These are phyloP conservation scores for Sinella curviseta DNA, from an alignment of 1,140 invertebrate species.

Conservation along the genomic window DNA sequence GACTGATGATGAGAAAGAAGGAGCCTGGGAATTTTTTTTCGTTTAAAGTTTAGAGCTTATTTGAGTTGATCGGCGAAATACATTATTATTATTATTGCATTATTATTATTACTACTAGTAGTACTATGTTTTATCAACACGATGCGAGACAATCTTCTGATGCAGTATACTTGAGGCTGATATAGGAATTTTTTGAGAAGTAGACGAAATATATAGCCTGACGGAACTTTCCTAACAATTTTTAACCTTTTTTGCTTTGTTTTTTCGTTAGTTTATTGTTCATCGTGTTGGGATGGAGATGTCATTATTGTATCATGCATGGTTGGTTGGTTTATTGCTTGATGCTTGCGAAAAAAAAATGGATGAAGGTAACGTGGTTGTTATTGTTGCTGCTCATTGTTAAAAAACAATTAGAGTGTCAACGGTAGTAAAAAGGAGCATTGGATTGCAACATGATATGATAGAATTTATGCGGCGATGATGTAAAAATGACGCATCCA, in stretches of 20 bases:
- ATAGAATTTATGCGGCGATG: background rate
- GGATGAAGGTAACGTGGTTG: too few relatives aligned
- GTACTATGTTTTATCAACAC: too few relatives aligned
- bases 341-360: background rate
- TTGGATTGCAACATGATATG: too few relatives aligned
- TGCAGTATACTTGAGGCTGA: too few relatives aligned
- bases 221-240: too few relatives aligned
- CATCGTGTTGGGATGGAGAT: background rate
- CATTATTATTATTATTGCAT: background rate
- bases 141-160: too few relatives aligned
- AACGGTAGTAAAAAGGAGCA: background rate
- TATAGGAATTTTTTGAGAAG: too few relatives aligned
- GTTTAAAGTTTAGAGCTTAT: background rate
- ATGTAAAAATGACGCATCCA: background rate
- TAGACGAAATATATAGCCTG: too few relatives aligned
- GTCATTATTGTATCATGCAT: conserved; percentile 4
- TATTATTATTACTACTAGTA: background rate
- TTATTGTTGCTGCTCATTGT: background rate
- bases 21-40: conserved; percentile 17
- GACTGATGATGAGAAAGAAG: conserved; percentile 15
- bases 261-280: background rate
- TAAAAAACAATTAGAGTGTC: conserved; percentile 9
- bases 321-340: background rate
- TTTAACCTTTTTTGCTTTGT: background rate
- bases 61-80: background rate